A percentile compares a stretch with the other conserved stretches of the same genome.
These are phyloP conservation scores for Dipodomys merriami DNA, from an alignment of 2,113 vertebrate species.

Conservation along the genomic window DNA sequence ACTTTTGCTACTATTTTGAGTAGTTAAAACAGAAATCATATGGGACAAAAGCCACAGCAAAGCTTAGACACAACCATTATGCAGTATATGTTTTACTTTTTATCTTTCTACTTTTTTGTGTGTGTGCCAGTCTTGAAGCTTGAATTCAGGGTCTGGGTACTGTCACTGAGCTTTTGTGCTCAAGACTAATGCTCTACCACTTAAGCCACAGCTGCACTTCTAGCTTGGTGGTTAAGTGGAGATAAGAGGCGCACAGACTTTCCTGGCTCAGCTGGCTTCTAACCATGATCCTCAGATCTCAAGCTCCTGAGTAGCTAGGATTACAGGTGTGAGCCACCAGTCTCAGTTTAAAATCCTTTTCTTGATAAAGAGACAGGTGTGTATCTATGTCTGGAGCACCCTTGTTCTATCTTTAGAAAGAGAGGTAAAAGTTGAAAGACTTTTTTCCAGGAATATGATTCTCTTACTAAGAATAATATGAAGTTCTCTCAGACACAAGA, in stretches of 20 bases:
- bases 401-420: slow-evolving; percentile 2
- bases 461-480: not conserved
- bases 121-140: no score
- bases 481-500: not conserved
- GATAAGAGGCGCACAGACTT: no score
- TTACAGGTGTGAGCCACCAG: no score
- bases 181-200: no score
- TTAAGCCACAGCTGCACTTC: no score
- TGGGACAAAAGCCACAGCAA: not conserved
- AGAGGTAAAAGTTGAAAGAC: not conserved
- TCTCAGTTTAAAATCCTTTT: not conserved
- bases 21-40: not conserved
- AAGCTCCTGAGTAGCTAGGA: no score
- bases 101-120: not conserved
- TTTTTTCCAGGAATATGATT: not conserved
- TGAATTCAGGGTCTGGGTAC: no score
- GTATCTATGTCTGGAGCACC: not conserved
- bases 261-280: no score
- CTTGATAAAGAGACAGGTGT: not conserved
- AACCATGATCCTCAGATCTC: no score
- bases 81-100: not conserved
- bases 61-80: not conserved
- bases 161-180: no score
- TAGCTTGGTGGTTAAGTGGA: no score
- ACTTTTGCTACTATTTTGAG: not conserved